phyloP scores from a whole-genome alignment of 1,140 invertebrate species.

The Phortica variegata region DNA sequence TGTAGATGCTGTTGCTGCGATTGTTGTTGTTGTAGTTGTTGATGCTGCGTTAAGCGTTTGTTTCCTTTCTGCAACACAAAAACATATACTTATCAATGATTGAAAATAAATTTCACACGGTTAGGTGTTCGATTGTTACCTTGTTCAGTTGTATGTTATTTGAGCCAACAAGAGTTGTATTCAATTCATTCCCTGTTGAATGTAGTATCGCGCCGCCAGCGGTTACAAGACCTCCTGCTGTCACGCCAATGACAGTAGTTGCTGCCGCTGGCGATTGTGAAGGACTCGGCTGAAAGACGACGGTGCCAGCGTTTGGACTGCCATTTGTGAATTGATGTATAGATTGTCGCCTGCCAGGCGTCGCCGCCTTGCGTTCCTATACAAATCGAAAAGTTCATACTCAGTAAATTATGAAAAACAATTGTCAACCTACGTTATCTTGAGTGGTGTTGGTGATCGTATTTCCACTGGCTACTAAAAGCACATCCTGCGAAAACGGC shows the following conservation, averaged over 20 bases:
- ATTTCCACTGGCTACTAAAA: constrained; percentile 55
- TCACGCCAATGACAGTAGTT: constrained; percentile 54
- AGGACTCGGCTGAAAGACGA: constrained; percentile 56
- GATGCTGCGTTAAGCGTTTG: constrained; percentile 35
- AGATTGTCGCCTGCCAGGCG: constrained; percentile 56
- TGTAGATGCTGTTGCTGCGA: constrained; percentile 18
- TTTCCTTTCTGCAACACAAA: constrained; percentile 43
- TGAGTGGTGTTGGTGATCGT: constrained; percentile 53
- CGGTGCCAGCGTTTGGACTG: constrained; percentile 56
- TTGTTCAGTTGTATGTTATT: constrained; percentile 57
- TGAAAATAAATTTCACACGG: neutral
- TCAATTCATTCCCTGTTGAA: constrained; percentile 54
- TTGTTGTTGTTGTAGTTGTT: constrained; percentile 28
- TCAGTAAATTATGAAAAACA: neutral
- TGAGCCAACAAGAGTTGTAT: constrained; percentile 55
- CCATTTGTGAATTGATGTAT: constrained; percentile 56
- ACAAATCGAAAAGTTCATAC: constrained; percentile 1
- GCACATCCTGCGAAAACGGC: constrained; percentile 57
- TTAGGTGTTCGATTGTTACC: no score
- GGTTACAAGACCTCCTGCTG: constrained; percentile 48
- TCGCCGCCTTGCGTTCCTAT: constrained; percentile 56
- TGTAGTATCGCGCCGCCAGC: constrained; percentile 23
- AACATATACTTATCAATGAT: constrained; percentile 9
- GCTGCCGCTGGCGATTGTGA: constrained; percentile 56
- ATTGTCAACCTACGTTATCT: constrained; percentile 47